Evolutionary conservation across 2,888 invertebrate genomes (phyloP).

Genomic region (Andrena marginata): DNA sequence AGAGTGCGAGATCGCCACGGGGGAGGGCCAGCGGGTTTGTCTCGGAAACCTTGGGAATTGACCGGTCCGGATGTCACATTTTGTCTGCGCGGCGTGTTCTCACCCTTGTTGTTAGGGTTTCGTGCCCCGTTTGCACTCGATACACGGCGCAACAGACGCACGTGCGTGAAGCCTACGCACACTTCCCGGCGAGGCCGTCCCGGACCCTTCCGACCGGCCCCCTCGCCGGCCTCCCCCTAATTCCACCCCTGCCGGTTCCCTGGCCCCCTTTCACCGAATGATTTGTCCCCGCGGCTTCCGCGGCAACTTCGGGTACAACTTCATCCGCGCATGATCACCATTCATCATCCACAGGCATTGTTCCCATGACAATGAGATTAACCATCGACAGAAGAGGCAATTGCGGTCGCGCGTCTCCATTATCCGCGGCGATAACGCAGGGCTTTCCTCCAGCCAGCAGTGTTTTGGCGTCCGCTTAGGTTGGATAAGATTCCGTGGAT

Average conservation of each 20-base stretch:
- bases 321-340: constrained; percentile 65
- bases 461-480: background rate
- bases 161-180: constrained; percentile 60
- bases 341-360: constrained; percentile 47
- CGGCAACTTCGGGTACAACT: constrained; percentile 69
- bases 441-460: background rate
- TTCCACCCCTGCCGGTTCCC: constrained; percentile 24
- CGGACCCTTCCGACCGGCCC: constrained; percentile 8
- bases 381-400: background rate
- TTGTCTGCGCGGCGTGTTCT: constrained; percentile 75
- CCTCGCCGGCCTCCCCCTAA: constrained; percentile 8
- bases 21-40: constrained; percentile 52
- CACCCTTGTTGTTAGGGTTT: constrained; percentile 78
- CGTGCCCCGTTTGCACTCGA: constrained; percentile 76
- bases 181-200: constrained; percentile 27
- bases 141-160: constrained; percentile 68
- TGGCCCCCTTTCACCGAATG: constrained; percentile 54
- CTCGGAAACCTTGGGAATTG: constrained; percentile 76
- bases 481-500: background rate
- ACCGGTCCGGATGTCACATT: constrained; percentile 79
- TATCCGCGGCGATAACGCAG: constrained; percentile 11
- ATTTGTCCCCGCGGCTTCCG: constrained; percentile 80
- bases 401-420: constrained; percentile 19
- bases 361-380: constrained; percentile 18
- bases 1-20: background rate